These are phyloP conservation scores for Accipiter cooperii DNA, from an alignment of 2,113 vertebrate genomes.

Conservation along the genomic window DNA sequence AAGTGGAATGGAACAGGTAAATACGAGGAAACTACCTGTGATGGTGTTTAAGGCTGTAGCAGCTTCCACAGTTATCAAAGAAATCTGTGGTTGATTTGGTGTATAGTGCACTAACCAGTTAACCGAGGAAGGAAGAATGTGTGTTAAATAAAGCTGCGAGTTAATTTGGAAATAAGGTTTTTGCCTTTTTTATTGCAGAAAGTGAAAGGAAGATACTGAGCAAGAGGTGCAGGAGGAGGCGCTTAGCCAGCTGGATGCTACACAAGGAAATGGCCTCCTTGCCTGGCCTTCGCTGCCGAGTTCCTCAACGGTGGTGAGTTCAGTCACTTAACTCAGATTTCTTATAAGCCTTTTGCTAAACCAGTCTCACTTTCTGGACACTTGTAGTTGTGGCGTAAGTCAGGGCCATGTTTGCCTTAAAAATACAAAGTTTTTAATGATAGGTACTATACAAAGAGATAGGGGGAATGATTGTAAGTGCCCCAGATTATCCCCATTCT, in stretches of 20 bases:
- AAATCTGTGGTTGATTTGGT: not conserved
- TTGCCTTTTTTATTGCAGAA: not conserved
- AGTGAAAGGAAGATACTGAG: not conserved
- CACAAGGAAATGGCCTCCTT: not conserved
- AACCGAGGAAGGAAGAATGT: not conserved
- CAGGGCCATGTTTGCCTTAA: not conserved
- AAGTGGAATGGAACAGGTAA: not conserved
- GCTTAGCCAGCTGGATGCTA: not conserved
- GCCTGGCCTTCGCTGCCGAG: not conserved
- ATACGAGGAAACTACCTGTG: not conserved
- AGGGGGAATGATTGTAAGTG: not conserved
- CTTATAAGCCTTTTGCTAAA: not conserved
- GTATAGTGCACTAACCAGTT: not conserved
- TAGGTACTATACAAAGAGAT: not conserved
- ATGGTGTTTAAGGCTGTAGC: not conserved
- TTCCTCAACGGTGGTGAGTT: not conserved
- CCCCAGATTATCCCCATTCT: not conserved
- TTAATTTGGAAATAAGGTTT: not conserved
- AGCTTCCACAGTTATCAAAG: not conserved
- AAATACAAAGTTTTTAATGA: not conserved
- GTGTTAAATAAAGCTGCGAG: not conserved
- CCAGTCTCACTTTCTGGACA: not conserved
- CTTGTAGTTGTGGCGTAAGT: not conserved
- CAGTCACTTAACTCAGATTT: not conserved
- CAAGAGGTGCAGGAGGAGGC: not conserved